phyloP scores from a whole-genome alignment of 2,888 invertebrate genomes.

The Drosophila atripex region DNA sequence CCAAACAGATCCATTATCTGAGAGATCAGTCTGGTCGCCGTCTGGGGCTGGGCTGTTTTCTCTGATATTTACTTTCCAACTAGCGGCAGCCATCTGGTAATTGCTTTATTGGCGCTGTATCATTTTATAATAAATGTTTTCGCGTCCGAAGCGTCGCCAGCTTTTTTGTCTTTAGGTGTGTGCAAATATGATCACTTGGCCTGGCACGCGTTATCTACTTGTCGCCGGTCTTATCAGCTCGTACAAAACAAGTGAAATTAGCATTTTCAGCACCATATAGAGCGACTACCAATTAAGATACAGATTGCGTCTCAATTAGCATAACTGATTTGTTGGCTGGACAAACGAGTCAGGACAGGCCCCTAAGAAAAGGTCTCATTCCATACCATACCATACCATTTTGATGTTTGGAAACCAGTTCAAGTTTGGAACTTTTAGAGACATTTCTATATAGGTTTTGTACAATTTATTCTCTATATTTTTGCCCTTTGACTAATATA shows the following conservation, averaged over 20 bases:
- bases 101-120: slow-evolving; percentile 26
- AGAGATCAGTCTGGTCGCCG: slow-evolving; percentile 22
- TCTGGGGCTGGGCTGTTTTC: slow-evolving; percentile 9
- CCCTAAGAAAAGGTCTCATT: slow-evolving; percentile 18
- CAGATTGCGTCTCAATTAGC: slow-evolving; percentile 43
- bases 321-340: slow-evolving; percentile 32
- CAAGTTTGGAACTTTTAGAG: slow-evolving; percentile 1
- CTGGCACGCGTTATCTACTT: slow-evolving; percentile 40
- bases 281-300: slow-evolving; percentile 39
- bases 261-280: slow-evolving; percentile 19
- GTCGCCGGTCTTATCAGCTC: slow-evolving; percentile 24
- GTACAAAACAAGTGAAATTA: slow-evolving; percentile 36
- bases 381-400: neutral
- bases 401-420: slow-evolving; percentile 9
- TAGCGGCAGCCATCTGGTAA: slow-evolving; percentile 20
- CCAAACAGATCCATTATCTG: neutral
- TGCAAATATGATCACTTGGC: slow-evolving; percentile 8
- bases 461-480: too few species aligned
- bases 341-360: slow-evolving; percentile 28
- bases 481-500: neutral
- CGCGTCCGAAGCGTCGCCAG: slow-evolving; percentile 7
- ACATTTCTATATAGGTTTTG: neutral
- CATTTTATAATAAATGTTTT: slow-evolving; percentile 29
- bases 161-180: slow-evolving; percentile 7
- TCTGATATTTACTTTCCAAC: slow-evolving; percentile 13